Evolutionary conservation across 2,888 invertebrate genomes (phyloP), one percentile per base, ranked within the genome.

Genomic region (Cryptophagus acutangulus): DNA sequence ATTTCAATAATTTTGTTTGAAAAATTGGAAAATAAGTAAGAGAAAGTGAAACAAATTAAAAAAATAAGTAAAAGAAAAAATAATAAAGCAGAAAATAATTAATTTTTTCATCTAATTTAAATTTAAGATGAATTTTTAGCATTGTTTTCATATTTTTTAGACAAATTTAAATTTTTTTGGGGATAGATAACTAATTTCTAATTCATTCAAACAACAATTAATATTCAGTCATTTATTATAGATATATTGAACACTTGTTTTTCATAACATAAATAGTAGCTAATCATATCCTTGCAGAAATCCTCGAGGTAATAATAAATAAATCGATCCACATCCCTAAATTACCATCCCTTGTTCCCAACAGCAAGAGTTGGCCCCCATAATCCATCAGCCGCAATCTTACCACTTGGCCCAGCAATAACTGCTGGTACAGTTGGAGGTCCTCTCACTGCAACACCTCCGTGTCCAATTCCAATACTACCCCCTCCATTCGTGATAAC

Each of bases 301-400:
- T n/a, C n/a, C n/a, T n/a, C n/a, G n/a, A n/a, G n/a, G n/a, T n/a
- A n/a, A n/a, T n/a, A n/a, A n/a, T n/a, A n/a, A n/a, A n/a, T n/a
- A n/a, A n/a, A n/a, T n/a, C n/a, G n/a, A n/a, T n/a, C 20, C 20
- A 20, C 9, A 20, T 20, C 20, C 20, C 9, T 9, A 5, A 20
- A 20, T 9, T 20, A 6, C 20, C 6, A 9, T 26, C 36, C 51
- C 46, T 37, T 52, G 52, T n/a, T n/a, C 41, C 59, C 61, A 43
- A 57, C 57, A 14, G 44, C 49, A 39, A 49, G 48, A 18, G 59
- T 58, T 68, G 36, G 61, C 38, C 63, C 65, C 48, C 62, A 57
- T 57, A 71, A 20, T 61, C 71, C 51, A 52, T 68, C 46, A 63
- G 73, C 57, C 14, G 48, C 52, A 26, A 62, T 49, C 37, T 54